Evolutionary conservation across 30 jellyfish, hydroid and myxozoan genomes (phyloP), one percentile per base, ranked within the genome.

Genomic region (Clytia hemisphaerica): DNA sequence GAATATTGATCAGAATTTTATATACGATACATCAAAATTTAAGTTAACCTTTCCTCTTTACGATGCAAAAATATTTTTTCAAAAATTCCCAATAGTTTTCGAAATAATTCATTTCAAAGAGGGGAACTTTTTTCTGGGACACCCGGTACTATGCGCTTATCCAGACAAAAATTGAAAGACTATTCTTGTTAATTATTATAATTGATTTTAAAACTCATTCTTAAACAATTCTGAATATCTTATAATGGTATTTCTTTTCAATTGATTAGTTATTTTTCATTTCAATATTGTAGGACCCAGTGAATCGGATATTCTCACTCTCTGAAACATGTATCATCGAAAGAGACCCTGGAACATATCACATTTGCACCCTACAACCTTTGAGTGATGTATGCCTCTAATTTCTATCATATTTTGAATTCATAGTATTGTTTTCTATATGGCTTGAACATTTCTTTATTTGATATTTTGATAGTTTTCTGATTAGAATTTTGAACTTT

Each of bases 321-420:
- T 86, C 97, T 0, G 97, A 88, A 71, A 88, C 92, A 28, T 80
- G 94, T 73, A 77, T 88, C 37, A 83, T 88, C 5, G 97, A 88
- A 45, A 51, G 97, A 19, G 97, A 88, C 47, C 93, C 92, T 2
- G 95, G 84, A 30, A 88, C 97, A 21, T 88, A 88, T 38, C 86
- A 74, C 37, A 60, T 88, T 37, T 93, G 92, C 44, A 73, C 95
- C 2, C 71, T 82, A 31, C 93, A 71, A 49, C 94, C 97, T 12
- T 67, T 88, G 37, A 73, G 94, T 4, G 40, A 80, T 12, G 97
- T 88, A 71, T 19, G 78, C 42, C 9, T 32, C 18, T 18, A 36
- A 14, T 2, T 65, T 3, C 27, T 48, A 48, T 2, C 61, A 48
- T n/a, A n/a, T n/a, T n/a, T n/a, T n/a, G 15, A 42, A 42, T 42